A percentile compares a stretch with the other conserved stretches of the same genome.
These are phyloP conservation scores for Heliconius himera DNA, from an alignment of 1,140 invertebrate species.

Conservation along the genomic window DNA sequence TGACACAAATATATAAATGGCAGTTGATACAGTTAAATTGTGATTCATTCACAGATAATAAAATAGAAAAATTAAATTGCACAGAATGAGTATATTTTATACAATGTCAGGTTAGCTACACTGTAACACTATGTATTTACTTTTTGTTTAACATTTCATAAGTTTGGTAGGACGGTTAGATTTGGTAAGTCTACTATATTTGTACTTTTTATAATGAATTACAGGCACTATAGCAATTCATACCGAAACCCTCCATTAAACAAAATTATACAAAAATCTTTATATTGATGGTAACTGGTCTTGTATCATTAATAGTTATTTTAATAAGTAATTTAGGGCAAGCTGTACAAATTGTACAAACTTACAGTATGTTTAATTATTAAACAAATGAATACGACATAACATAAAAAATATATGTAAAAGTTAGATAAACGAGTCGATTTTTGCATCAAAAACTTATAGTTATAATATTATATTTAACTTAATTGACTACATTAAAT, in stretches of 20 bases:
- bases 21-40: too few relatives aligned
- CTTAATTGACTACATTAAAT: not conserved
- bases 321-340: not conserved
- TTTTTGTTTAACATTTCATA: not conserved
- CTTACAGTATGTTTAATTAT: not conserved
- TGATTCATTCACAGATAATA: too few relatives aligned
- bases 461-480: not conserved
- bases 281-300: too few relatives aligned
- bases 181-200: not conserved
- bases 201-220: not conserved
- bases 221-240: conserved; percentile 10
- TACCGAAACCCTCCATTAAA: not conserved
- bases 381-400: not conserved
- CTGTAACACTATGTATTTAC: too few relatives aligned
- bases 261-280: not conserved
- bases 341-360: not conserved
- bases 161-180: not conserved
- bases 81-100: too few relatives aligned
- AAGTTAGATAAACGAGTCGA: not conserved
- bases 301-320: too few relatives aligned
- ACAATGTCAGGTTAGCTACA: too few relatives aligned
- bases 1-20: too few relatives aligned
- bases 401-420: not conserved
- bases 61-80: too few relatives aligned
- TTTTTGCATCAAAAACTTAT: not conserved